Conservation (phyloP, 2,113 vertebrate genomes). For the Elachura formosa region DNA sequence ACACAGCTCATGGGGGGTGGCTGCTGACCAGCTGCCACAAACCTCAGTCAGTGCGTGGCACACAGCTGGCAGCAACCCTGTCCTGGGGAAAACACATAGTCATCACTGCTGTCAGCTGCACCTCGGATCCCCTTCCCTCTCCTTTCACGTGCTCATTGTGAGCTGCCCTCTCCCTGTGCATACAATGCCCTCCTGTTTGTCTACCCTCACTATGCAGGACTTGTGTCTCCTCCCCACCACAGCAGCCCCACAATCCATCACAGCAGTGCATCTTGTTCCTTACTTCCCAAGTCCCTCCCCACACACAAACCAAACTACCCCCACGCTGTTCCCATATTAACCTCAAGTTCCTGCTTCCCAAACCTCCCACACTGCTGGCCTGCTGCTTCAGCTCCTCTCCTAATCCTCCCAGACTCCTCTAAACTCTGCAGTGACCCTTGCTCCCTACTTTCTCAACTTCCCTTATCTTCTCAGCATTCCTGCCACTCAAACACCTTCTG, state of each 20-base stretch:
- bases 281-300: background rate
- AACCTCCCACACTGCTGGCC: conserved; percentile 38
- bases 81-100: background rate
- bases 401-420: background rate
- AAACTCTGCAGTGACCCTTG: background rate
- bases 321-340: conserved; percentile 19
- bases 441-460: background rate
- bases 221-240: background rate
- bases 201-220: background rate
- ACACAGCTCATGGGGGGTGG: background rate
- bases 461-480: background rate
- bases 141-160: background rate
- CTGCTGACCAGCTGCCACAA: background rate
- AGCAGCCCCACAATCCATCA: background rate
- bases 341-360: conserved; percentile 38
- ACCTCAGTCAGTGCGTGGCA: background rate
- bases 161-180: background rate
- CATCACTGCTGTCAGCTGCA: background rate
- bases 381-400: background rate
- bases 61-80: background rate
- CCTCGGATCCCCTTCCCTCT: background rate
- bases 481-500: background rate
- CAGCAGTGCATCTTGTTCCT: background rate
- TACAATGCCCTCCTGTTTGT: background rate
- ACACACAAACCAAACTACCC: background rate